Evolutionary conservation across 1,140 invertebrate species (phyloP).

Genomic region (Drosophila mayri): DNA sequence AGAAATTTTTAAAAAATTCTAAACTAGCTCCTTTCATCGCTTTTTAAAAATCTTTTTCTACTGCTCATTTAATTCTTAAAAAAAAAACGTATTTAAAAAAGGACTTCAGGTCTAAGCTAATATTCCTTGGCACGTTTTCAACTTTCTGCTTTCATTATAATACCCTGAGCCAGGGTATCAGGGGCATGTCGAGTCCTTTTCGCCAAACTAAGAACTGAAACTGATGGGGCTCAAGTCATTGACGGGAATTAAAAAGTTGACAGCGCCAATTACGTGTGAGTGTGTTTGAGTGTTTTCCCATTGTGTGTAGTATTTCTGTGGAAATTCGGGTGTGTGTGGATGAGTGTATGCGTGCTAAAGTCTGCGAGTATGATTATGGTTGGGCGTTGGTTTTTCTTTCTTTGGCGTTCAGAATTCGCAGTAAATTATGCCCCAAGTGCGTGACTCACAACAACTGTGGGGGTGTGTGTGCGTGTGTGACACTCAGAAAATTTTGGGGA

Average conservation of each 20-base stretch:
- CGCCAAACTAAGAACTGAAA: constrained; percentile 22
- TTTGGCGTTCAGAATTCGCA: constrained; percentile 43
- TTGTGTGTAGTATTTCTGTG: neutral
- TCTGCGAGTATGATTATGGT: constrained; percentile 14
- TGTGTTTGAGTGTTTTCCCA: constrained; percentile 14
- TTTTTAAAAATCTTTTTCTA: no score
- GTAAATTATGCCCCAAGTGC: constrained; percentile 76
- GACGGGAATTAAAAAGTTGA: constrained; percentile 55
- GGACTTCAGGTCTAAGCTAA: no score
- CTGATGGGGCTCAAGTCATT: constrained; percentile 49
- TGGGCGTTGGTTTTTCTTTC: constrained; percentile 43
- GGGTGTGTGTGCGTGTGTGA: neutral
- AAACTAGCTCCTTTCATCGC: no score
- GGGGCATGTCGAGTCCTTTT: constrained; percentile 20
- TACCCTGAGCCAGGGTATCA: constrained; percentile 24
- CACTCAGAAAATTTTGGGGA: neutral
- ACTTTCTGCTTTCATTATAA: neutral
- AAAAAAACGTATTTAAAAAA: no score
- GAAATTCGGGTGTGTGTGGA: neutral
- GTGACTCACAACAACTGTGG: constrained; percentile 50
- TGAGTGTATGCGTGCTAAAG: neutral
- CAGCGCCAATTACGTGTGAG: constrained; percentile 42
- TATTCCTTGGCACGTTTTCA: neutral
- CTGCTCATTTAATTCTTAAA: no score
- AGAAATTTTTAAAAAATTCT: neutral